Conservation (phyloP, 2,797 vertebrate species). For the Prunella strophiata region DNA sequence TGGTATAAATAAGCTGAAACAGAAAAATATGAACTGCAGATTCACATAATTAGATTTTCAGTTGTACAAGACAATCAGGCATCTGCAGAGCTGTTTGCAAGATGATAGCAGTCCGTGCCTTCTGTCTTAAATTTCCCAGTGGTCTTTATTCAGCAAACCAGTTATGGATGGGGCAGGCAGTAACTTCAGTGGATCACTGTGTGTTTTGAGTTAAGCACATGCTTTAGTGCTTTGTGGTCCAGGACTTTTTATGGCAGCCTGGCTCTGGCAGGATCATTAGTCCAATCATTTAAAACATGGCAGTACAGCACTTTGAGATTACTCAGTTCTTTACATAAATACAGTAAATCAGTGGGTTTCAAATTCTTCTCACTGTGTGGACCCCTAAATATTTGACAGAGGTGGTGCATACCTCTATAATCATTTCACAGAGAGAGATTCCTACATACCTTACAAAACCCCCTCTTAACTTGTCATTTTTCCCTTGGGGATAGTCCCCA, state of each 20-base stretch:
- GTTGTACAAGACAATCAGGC: background rate
- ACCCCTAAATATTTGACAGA: background rate
- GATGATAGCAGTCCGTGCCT: background rate
- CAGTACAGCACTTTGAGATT: background rate
- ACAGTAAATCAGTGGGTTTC: background rate
- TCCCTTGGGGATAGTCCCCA: background rate
- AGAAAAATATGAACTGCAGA: background rate
- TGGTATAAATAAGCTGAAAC: background rate
- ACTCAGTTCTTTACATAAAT: background rate
- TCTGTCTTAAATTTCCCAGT: background rate
- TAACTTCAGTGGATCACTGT: background rate
- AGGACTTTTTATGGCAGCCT: background rate
- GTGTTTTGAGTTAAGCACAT: conserved; percentile 21
- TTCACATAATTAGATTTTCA: background rate
- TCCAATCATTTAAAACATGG: background rate
- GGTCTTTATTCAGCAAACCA: background rate
- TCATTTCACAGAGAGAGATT: background rate
- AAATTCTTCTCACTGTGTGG: background rate
- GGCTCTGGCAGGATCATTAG: background rate
- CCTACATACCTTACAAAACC: background rate
- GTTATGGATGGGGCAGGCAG: background rate
- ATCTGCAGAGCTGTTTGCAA: conserved; percentile 24
- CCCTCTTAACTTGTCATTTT: background rate
- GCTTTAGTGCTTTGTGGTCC: background rate
- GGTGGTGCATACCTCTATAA: background rate